These are phyloP conservation scores for Xiphophorus hellerii DNA, from an alignment of 2,113 vertebrate species.

Conservation along the genomic window DNA sequence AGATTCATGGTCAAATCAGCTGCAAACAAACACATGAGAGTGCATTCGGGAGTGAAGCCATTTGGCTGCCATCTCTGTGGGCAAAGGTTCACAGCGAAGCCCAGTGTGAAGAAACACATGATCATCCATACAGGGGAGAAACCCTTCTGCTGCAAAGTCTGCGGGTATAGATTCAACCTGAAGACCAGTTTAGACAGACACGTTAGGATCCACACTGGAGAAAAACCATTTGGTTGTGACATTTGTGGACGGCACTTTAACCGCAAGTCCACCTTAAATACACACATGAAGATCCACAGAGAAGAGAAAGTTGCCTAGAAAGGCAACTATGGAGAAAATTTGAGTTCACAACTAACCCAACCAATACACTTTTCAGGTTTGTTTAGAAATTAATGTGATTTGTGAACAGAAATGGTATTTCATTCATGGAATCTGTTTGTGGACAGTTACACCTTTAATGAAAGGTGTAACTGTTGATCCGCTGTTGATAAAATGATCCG, in stretches of 20 bases:
- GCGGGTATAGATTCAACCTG: background rate
- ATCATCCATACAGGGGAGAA: background rate
- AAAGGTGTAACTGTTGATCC: too few relatives aligned
- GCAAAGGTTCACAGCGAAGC: background rate
- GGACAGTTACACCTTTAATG: background rate
- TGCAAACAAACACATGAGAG: background rate
- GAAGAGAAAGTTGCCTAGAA: background rate
- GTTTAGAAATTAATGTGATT: background rate
- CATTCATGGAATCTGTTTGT: background rate
- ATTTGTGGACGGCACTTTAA: background rate
- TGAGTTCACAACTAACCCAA: background rate
- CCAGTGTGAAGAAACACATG: background rate
- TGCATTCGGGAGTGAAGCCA: background rate
- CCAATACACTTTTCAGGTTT: background rate
- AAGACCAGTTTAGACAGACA: background rate
- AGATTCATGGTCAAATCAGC: background rate
- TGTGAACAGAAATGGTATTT: background rate
- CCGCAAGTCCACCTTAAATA: background rate
- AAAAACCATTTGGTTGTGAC: background rate
- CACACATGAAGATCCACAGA: background rate
- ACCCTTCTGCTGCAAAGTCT: background rate
- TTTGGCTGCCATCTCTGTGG: conserved; percentile 1
- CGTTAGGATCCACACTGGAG: background rate
- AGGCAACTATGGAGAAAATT: background rate
- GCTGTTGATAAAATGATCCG: too few relatives aligned